Evolutionary conservation across 1,140 invertebrate species (phyloP).

Genomic region (Drosophila lini): DNA sequence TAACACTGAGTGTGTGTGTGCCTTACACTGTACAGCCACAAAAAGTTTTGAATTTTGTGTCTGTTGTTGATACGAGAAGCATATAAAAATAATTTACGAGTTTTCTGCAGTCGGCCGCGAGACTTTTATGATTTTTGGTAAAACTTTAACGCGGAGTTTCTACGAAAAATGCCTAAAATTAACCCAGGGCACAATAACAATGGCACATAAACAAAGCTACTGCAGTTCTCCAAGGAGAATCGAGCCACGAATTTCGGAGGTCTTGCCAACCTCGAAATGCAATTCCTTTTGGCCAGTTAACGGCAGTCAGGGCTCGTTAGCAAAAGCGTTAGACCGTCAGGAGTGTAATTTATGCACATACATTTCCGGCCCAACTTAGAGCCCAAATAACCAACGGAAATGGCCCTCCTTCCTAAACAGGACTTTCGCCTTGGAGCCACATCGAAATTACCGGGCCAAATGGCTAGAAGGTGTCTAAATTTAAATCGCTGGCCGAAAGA

Average conservation of each 20-base stretch:
- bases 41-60: constrained; percentile 51
- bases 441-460: constrained; percentile 5
- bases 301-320: constrained; percentile 37
- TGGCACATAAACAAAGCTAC: constrained; percentile 37
- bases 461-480: constrained; percentile 36
- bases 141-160: constrained; percentile 57
- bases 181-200: constrained; percentile 29
- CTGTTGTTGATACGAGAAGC: constrained; percentile 51
- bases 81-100: constrained; percentile 80
- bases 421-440: constrained; percentile 39
- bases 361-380: constrained; percentile 27
- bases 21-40: constrained; percentile 56
- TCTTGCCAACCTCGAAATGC: constrained; percentile 31
- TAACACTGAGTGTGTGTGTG: constrained; percentile 9
- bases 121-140: constrained; percentile 43
- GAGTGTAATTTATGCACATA: constrained; percentile 50
- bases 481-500: constrained; percentile 32
- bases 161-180: constrained; percentile 51
- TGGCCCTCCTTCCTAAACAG: constrained; percentile 23
- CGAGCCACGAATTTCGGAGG: constrained; percentile 8
- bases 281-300: constrained; percentile 34
- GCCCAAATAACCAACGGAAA: constrained; percentile 26
- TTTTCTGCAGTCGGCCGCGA: constrained; percentile 63
- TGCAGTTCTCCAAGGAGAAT: constrained; percentile 25
- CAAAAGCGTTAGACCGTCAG: constrained; percentile 23